Evolutionary conservation across 1,140 invertebrate species (phyloP), one percentile per base, ranked within the genome.

Genomic region (Hetaerina americana): DNA sequence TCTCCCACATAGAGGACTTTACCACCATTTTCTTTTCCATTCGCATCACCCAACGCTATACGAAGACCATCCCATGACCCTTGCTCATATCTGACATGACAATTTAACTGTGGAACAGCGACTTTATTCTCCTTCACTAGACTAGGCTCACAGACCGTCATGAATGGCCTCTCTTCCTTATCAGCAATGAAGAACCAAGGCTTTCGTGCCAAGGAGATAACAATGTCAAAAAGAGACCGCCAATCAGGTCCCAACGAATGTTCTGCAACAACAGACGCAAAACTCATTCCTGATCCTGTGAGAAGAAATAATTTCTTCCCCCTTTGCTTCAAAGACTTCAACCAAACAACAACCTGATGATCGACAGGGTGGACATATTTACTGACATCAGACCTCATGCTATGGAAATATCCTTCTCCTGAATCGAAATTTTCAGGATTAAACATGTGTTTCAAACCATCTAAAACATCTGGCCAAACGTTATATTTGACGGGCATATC

Each of bases 221-320:
- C 80, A 72, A 90, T 83, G 78, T 93, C 90, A 79, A 93, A 94
- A 49, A 88, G 83, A 5, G 88, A 82, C 70, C 79, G 83, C 91
- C 91, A 93, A 72, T 92, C 82, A 68, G 83, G 72, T 5, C 91
- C 91, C 27, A 93, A 77, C 15, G 85, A 84, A 76, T 86, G 85
- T 8, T 81, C 81, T n/a, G 90, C 87, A 0, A 86, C 87, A 69
- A 87, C 84, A 70, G 85, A 80, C 15, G 88, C 90, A 82, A 89
- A 92, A 78, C 92, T 90, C n/a, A 84, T 82, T 78, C 90, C 85
- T 0, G 92, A 92, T 12, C 90, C 90, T 26, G 91, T 93, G n/a
- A 93, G 82, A 5, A 94, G 79, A 79, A 91, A 92, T 12, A 86
- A 81, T 69, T 84, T 79, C 70, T 83, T 82, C 12, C 89, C 70